Percentiles rank a stretch among this genome's conserved stretches.
These are phyloP conservation scores for Salvelinus fontinalis DNA, from an alignment of 2,113 vertebrate species.

Conservation along the genomic window DNA sequence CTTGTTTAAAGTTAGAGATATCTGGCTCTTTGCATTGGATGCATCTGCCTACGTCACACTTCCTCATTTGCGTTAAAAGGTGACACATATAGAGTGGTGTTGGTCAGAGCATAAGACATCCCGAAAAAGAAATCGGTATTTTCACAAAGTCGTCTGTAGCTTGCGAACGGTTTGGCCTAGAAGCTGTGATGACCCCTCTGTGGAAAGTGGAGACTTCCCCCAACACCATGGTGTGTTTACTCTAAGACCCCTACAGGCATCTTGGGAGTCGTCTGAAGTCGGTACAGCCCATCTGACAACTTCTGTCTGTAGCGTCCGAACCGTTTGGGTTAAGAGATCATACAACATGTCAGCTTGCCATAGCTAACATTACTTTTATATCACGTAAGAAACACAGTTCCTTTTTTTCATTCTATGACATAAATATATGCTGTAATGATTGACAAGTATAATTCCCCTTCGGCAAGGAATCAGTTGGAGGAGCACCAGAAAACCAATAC, in stretches of 20 bases:
- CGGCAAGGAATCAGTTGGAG: conserved; percentile 28
- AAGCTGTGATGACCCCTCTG: no score
- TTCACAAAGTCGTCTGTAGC: no score
- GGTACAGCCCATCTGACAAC: no score
- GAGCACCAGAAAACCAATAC: conserved; percentile 6
- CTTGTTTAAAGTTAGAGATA: no score
- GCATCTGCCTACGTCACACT: background rate
- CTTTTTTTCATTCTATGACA: conserved; percentile 6
- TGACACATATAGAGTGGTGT: background rate
- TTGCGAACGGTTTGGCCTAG: no score
- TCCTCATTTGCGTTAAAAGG: background rate
- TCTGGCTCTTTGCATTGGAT: no score
- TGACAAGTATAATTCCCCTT: conserved; percentile 27
- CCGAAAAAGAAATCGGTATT: background rate
- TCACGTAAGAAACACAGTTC: conserved; percentile 17
- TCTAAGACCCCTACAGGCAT: no score
- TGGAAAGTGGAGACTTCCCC: no score
- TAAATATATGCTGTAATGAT: conserved; percentile 48
- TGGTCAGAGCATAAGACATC: background rate
- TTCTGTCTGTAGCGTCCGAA: no score
- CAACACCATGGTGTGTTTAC: no score
- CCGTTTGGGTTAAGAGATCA: conserved; percentile 7
- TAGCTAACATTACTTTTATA: conserved; percentile 44
- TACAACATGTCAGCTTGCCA: conserved; percentile 35
- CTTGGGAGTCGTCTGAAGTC: no score